Conservation (phyloP, 2,888 invertebrate genomes). For the Auanema sp. region DNA sequence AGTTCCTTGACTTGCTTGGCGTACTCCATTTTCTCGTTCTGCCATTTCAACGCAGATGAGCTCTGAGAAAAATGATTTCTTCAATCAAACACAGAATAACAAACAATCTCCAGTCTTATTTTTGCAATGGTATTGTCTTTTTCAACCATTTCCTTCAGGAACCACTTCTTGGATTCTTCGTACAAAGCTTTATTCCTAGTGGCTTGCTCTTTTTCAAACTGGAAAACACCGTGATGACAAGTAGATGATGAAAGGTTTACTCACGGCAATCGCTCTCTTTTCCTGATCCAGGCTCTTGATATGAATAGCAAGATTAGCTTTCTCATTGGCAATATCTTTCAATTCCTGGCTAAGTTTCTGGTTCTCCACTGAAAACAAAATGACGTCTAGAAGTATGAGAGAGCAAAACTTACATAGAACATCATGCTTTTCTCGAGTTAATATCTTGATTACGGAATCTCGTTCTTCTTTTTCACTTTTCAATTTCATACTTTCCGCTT, state of each 20-base stretch:
- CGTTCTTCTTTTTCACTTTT: conserved; percentile 41
- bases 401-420: conserved; percentile 17
- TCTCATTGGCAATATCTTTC: conserved; percentile 21
- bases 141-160: conserved; percentile 45
- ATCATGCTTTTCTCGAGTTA: conserved; percentile 40
- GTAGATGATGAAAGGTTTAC: neutral
- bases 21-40: conserved; percentile 18
- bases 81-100: neutral
- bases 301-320: conserved; percentile 17
- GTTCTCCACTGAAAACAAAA: conserved; percentile 23
- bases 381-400: neutral
- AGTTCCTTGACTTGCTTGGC: conserved; percentile 6
- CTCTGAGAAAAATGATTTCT: neutral
- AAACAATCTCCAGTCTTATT: conserved; percentile 45
- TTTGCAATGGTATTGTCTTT: conserved; percentile 44
- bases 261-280: conserved; percentile 22
- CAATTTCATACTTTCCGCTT: conserved; percentile 25
- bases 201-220: conserved; percentile 34
- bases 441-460: conserved; percentile 31
- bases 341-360: conserved; percentile 29
- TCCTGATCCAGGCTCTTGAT: conserved; percentile 27
- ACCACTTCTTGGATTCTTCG: conserved; percentile 34
- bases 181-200: conserved; percentile 24
- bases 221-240: conserved; percentile 6
- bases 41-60: conserved; percentile 19